Evolutionary conservation across 2,888 invertebrate genomes (phyloP), one percentile per base, ranked within the genome.

Genomic region (Liopterus haemorrhoidalis): DNA sequence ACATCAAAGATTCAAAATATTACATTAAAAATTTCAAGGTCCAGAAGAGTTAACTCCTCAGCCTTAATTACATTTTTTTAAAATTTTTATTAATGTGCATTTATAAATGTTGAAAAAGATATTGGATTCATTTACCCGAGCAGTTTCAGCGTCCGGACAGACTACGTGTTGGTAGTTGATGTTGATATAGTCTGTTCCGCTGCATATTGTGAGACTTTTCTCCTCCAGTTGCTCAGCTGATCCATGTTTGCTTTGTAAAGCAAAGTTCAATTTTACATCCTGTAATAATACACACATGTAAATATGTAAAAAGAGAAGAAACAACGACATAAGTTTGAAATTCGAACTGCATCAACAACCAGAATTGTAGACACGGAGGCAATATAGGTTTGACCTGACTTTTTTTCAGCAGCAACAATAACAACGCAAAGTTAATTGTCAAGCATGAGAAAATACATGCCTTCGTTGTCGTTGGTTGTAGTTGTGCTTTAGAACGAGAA

Each of bases 161-260:
- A 97, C 88, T 57, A 99, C 86, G 69, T 95, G 95, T 61, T 95
- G 94, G 70, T 95, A 95, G 70, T 88, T 94, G 66, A 97, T 94
- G 71, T 96, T 97, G 65, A 99, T 99, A 69, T 99, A 90, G 71
- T 99, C 99, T 11, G 92, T 90, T 8, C 97, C 97, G 63, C 94
- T 94, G 70, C 97, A 97, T 62, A 99, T 91, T 49, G 96, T 95
- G 37, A 99, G 72, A 4, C 95, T 94, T 64, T 93, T 86, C 51
- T 93, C 92, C 59, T 97, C 97, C 52, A 96, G 65, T 49, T 73
- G 79, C 49, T 71, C 77, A 59, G 54, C 79, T 20, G 70, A 80
- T 2, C 91, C 89, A 61, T 91, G 85, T 62, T 90, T 89, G 62
- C 79, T 81, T 40, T 76, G 70, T 41, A 96, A 72, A 62, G 85